Evolutionary conservation across 2,113 vertebrate species (phyloP).

Genomic region (Petroica traversi): DNA sequence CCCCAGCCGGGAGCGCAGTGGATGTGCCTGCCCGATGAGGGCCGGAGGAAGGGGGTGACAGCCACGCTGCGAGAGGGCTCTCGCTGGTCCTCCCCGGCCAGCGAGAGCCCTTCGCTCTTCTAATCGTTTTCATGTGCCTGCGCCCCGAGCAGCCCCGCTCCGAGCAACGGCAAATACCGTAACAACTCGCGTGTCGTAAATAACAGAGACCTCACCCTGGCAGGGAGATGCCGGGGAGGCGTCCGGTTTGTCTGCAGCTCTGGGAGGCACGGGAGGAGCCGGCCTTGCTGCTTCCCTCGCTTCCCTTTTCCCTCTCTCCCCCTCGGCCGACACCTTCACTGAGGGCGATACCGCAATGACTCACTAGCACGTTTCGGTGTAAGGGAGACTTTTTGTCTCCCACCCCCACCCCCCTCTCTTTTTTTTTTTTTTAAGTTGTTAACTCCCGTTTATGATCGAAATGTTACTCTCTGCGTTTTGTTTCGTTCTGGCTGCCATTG

Average conservation of each 20-base stretch:
- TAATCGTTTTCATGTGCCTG: neutral
- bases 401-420: fast-evolving
- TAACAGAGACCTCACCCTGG: neutral
- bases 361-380: neutral
- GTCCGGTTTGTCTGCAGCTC: neutral
- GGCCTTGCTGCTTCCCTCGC: neutral
- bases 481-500: neutral
- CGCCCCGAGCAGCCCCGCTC: neutral
- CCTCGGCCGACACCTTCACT: neutral
- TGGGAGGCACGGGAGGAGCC: neutral
- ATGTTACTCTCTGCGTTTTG: neutral
- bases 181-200: neutral
- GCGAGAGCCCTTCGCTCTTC: neutral
- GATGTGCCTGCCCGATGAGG: neutral
- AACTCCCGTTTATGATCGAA: neutral
- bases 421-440: neutral
- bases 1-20: neutral
- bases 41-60: neutral
- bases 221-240: neutral
- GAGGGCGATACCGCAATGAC: neutral
- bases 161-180: neutral
- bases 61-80: neutral
- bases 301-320: neutral
- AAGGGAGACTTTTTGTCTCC: neutral
- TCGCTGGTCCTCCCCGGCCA: neutral